Base-by-base conservation (phyloP, 1,140 invertebrate species). In the Drosophila repleta region DNA sequence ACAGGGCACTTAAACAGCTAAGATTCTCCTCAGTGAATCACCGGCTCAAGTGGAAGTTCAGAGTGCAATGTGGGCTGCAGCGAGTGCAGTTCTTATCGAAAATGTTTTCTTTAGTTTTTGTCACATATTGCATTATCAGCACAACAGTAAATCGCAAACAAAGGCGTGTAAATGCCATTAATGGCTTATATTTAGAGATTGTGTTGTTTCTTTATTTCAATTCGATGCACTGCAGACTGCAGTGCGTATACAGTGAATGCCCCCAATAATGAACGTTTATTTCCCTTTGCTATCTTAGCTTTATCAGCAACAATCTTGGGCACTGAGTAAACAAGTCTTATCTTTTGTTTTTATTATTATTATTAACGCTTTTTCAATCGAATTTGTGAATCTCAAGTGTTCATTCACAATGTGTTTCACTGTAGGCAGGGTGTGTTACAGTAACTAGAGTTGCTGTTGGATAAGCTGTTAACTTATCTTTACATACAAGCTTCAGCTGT, bases 381-480 rank as follows among this genome's bases (percentile, higher is more conserved):
- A 32, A 32, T 32, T 1, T 35, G 10, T 11, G 32, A 11, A 35
- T 35, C 1, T 29, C 29, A 29, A 29, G 11, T 11, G 32, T 35
- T 11, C 32, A 10, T 11, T 35, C 32, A 35, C 10, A 13, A 3
- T 13, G 11, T 2, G 0, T 11, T 35, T 8, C 8, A 32, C 29
- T 32, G 29, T 32, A 10, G 4, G 4, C 4, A 3, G 21, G 2
- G 2, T 24, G 1, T 32, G 1, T 41, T 39, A 15, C 18, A 20
- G 18, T 39, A 55, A 11, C 15, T 15, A 4, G 18, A 35, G 20
- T 21, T 41, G 5, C 13, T 13, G 21, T 41, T n/a, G 35, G 53
- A 56, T 41, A 39, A 41, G 32, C 15, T 43, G 39, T 41, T 41
- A 24, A 4, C 41, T 65, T 56, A 65, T 65, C n/a, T 35, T 5